These are phyloP conservation scores for Apteryx mantelli DNA, from an alignment of 2,113 vertebrate genomes.

Conservation along the genomic window DNA sequence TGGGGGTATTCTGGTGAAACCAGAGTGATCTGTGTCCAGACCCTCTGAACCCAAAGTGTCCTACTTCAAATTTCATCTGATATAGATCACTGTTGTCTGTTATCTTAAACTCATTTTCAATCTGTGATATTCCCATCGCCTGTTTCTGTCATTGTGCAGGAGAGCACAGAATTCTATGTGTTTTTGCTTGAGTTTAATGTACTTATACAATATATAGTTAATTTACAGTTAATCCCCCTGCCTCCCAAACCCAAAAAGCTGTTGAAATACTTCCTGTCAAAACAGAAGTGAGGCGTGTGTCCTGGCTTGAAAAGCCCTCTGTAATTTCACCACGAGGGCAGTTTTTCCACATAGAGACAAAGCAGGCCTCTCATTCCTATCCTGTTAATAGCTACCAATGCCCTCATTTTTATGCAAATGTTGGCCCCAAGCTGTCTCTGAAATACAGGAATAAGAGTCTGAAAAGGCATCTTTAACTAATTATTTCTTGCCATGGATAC, in stretches of 20 bases:
- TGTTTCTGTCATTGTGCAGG: neutral
- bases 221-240: neutral
- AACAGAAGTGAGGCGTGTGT: neutral
- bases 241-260: neutral
- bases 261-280: neutral
- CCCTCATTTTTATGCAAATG: slow-evolving; percentile 39
- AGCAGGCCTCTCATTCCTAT: slow-evolving; percentile 20
- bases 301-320: neutral
- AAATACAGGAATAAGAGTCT: neutral
- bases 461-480: slow-evolving; percentile 37
- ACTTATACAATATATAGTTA: neutral
- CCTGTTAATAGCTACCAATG: slow-evolving; percentile 19
- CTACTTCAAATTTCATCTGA: accelerated
- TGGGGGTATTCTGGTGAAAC: neutral
- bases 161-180: neutral
- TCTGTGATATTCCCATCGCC: neutral
- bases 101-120: neutral
- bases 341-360: neutral
- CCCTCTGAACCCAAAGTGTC: neutral
- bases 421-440: neutral
- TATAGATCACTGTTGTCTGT: neutral
- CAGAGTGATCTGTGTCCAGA: accelerated
- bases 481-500: neutral
- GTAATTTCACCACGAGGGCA: slow-evolving; percentile 28
- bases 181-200: neutral